Conservation (phyloP, 1,140 invertebrate species). For the Cepaea nemoralis region DNA sequence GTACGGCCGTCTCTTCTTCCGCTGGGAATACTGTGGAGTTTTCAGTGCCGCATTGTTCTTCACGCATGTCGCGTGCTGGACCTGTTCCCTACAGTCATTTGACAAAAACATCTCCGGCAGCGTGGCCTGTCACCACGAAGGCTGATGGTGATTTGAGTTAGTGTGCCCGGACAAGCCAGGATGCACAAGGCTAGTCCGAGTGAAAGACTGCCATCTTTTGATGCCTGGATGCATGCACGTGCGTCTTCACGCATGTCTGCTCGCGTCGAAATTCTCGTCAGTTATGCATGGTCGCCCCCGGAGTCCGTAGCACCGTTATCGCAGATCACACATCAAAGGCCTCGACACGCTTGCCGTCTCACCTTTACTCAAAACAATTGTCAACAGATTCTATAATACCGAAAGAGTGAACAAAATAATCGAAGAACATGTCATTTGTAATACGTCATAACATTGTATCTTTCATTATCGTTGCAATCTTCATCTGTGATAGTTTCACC, state of each 20-base stretch:
- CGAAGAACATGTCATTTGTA: neutral
- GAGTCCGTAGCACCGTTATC: neutral
- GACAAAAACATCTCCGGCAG: slow-evolving; percentile 23
- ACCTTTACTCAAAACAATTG: neutral
- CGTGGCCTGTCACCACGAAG: slow-evolving; percentile 15
- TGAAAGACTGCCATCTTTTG: slow-evolving; percentile 11
- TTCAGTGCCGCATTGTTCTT: slow-evolving; percentile 18
- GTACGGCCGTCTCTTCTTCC: neutral
- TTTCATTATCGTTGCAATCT: too few relatives aligned
- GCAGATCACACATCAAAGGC: neutral
- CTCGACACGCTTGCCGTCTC: neutral
- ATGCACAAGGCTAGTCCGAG: neutral
- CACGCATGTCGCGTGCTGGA: neutral
- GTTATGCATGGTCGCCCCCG: slow-evolving; percentile 1
- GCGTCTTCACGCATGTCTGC: slow-evolving; percentile 27
- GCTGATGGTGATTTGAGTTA: slow-evolving; percentile 22
- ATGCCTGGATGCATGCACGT: slow-evolving; percentile 17
- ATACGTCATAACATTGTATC: neutral
- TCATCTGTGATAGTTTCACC: neutral
- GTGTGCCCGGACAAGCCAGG: neutral
- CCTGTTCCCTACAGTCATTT: neutral
- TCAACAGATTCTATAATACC: neutral
- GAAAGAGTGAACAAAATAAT: neutral
- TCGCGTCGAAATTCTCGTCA: neutral
- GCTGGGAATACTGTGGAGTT: slow-evolving; percentile 18